Conservation (phyloP, 2,888 invertebrate species). For the Chrysolina oricalcia region DNA sequence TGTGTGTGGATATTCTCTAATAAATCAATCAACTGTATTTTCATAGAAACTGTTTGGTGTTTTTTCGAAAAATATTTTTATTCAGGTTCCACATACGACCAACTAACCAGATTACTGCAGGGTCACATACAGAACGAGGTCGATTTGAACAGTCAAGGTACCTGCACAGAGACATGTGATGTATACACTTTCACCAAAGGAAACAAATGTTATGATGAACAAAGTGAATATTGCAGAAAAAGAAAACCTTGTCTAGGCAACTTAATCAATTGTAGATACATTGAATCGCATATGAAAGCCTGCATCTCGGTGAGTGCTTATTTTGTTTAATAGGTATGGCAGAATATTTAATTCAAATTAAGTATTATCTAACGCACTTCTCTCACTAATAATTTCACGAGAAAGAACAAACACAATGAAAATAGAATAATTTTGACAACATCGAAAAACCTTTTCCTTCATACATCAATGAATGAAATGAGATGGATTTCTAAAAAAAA, state of each 20-base stretch:
- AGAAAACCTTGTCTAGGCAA: constrained; percentile 56
- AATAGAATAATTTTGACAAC: no score
- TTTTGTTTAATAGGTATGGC: no score
- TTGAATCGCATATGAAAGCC: constrained; percentile 70
- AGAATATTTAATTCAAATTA: no score
- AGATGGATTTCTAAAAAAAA: no score
- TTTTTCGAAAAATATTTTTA: constrained; percentile 10
- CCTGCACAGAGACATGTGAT: constrained; percentile 77
- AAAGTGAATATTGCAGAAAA: constrained; percentile 55
- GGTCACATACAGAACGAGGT: constrained; percentile 91
- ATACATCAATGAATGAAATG: no score
- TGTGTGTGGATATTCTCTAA: no score
- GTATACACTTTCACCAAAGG: constrained; percentile 47
- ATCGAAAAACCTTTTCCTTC: no score
- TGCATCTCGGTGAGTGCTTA: constrained; percentile 56
- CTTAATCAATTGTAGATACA: constrained; percentile 53
- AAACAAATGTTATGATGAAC: constrained; percentile 55
- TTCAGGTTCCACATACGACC: constrained; percentile 78
- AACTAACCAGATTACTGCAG: constrained; percentile 84
- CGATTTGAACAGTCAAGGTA: constrained; percentile 80
- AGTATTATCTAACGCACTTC: no score
- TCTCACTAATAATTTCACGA: no score
- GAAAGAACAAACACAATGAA: no score
- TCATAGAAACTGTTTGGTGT: no score
- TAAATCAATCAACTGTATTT: no score